phyloP scores from a whole-genome alignment of 2,888 invertebrate genomes.

The Drosophila histrio region DNA sequence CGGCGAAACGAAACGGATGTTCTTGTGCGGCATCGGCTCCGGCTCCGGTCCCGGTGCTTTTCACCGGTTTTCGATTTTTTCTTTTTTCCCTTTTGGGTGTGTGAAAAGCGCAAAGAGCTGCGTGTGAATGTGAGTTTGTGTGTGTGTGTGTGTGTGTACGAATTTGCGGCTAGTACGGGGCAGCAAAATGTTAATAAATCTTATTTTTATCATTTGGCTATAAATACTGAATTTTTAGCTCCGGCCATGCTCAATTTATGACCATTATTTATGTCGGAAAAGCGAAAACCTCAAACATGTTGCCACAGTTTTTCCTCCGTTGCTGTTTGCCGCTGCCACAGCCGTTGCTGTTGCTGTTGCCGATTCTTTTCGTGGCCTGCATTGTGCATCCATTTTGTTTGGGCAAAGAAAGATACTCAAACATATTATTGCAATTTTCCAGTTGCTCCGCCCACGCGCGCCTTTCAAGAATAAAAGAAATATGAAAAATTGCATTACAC shows the following conservation, averaged over 20 bases:
- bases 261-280: constrained; percentile 84
- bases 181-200: constrained; percentile 84
- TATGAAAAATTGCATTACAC: constrained; percentile 76
- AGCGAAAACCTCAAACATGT: constrained; percentile 81
- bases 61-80: constrained; percentile 28
- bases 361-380: constrained; percentile 45
- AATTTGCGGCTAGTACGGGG: constrained; percentile 47
- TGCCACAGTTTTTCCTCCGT: constrained; percentile 71
- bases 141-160: constrained; percentile 42
- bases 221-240: constrained; percentile 85
- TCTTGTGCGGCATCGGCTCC: constrained; percentile 60
- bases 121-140: constrained; percentile 33
- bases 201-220: constrained; percentile 85
- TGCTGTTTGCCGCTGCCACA: constrained; percentile 12
- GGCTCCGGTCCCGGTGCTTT: constrained; percentile 46
- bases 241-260: constrained; percentile 84
- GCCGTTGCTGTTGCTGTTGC: constrained; percentile 2
- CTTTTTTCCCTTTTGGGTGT: constrained; percentile 34
- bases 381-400: constrained; percentile 76
- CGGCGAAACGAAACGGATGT: constrained; percentile 69
- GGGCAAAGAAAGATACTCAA: constrained; percentile 66
- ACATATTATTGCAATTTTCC: constrained; percentile 81
- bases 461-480: constrained; percentile 44
- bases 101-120: constrained; percentile 48
- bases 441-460: constrained; percentile 77